Evolutionary conservation across 1,140 invertebrate genomes (phyloP).

Genomic region (Drosophila simulans): DNA sequence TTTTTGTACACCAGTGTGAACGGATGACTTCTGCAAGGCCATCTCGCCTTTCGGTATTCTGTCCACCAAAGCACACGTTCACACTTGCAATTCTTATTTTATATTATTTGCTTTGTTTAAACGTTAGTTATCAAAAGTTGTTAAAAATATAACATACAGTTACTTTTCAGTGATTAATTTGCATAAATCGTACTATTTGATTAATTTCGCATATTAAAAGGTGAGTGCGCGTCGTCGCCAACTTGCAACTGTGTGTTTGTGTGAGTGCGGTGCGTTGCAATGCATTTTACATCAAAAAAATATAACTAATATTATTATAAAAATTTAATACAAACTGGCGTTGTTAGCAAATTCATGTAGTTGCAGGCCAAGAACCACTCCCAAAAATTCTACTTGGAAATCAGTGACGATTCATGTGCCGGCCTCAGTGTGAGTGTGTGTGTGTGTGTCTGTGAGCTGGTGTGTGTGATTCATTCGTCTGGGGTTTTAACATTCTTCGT

Average conservation of each 20-base stretch:
- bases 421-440: slow-evolving; percentile 40
- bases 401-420: slow-evolving; percentile 58
- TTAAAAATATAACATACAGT: slow-evolving; percentile 14
- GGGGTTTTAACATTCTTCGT: slow-evolving; percentile 47
- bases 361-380: slow-evolving; percentile 48
- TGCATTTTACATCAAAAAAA: slow-evolving; percentile 2
- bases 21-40: background rate
- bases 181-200: background rate
- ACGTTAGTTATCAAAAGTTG: slow-evolving; percentile 14
- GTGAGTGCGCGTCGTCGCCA: slow-evolving; percentile 50
- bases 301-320: slow-evolving; percentile 14
- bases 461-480: slow-evolving; percentile 71
- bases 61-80: background rate
- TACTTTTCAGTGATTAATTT: background rate
- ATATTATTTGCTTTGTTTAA: slow-evolving; percentile 42
- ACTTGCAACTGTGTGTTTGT: slow-evolving; percentile 8
- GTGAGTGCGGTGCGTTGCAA: slow-evolving; percentile 17
- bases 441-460: slow-evolving; percentile 31
- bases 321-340: background rate
- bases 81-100: slow-evolving; percentile 13
- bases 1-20: background rate
- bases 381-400: slow-evolving; percentile 51
- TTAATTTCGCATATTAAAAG: slow-evolving; percentile 28
- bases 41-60: background rate
- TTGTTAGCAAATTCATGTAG: slow-evolving; percentile 21